phyloP scores from a whole-genome alignment of 2,888 invertebrate species.

The Acheta domesticus region DNA sequence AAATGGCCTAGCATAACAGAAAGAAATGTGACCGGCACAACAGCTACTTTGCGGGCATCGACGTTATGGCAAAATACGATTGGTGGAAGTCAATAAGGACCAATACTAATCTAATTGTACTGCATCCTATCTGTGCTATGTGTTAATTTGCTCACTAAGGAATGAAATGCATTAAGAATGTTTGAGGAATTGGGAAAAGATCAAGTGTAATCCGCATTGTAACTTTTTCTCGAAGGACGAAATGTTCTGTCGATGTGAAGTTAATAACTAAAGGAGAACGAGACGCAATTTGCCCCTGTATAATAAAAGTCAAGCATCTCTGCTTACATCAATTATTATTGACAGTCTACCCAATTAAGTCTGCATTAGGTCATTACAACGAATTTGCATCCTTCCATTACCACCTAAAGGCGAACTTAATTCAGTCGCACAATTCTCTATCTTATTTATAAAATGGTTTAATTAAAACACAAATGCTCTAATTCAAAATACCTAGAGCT shows the following conservation, averaged over 20 bases:
- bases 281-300: neutral
- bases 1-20: neutral
- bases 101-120: neutral
- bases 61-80: neutral
- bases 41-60: neutral
- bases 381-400: neutral
- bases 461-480: too few species aligned
- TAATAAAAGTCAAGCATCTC: neutral
- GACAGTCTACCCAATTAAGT: neutral
- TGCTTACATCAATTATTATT: neutral
- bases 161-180: neutral
- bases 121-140: conserved; percentile 3
- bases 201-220: neutral
- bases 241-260: neutral
- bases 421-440: too few species aligned
- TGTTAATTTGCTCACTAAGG: neutral
- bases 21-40: neutral
- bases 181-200: neutral
- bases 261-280: neutral
- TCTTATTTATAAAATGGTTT: too few species aligned
- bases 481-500: too few species aligned
- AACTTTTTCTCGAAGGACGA: neutral
- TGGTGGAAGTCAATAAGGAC: conserved; percentile 4
- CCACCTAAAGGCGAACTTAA: neutral
- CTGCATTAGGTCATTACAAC: neutral